Conservation (phyloP, 2,113 vertebrate species). For the Mus musculus region GRCm39 chr2:73868001-73868500, state of each 20-base stretch:
- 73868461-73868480: background rate
- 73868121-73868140: background rate
- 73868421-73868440: background rate
- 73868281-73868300: background rate
- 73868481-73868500: conserved; percentile 10
- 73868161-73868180: conserved; percentile 22
- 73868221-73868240: conserved; percentile 34
- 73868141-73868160: background rate
- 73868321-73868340: background rate
- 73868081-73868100: background rate
- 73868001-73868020: background rate
- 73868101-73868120: background rate
- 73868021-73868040: background rate
- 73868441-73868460: background rate
- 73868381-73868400: background rate
- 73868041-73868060: background rate
- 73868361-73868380: background rate
- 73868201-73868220: background rate
- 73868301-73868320: background rate
- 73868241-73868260: background rate
- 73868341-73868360: background rate
- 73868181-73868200: background rate
- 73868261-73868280: background rate
- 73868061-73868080: conserved; percentile 2
- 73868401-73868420: background rate